phyloP scores from a whole-genome alignment of 2,113 vertebrate genomes.

The Anhinga anhinga region DNA sequence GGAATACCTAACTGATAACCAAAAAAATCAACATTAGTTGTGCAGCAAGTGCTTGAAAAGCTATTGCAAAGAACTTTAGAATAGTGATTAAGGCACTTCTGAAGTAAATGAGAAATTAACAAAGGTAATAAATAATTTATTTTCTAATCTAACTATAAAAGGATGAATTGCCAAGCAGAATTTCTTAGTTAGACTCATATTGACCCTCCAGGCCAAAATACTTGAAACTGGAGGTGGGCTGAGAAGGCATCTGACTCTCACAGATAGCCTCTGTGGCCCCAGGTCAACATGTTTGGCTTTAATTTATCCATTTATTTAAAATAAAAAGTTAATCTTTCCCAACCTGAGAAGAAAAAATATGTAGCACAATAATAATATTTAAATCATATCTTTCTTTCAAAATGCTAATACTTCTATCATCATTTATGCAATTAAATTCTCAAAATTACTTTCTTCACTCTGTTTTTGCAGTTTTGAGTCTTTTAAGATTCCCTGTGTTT shows the following conservation, averaged over 20 bases:
- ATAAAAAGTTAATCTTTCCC: not conserved
- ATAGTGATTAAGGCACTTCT: not conserved
- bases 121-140: not conserved
- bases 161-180: not conserved
- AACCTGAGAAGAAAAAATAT: not conserved
- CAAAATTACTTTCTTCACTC: not conserved
- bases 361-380: not conserved
- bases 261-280: not conserved
- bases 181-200: not conserved
- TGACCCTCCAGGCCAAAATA: not conserved
- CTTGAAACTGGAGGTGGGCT: not conserved
- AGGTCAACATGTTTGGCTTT: not conserved
- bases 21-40: not conserved
- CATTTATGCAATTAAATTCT: not conserved
- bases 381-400: not conserved
- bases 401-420: not conserved
- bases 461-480: not conserved
- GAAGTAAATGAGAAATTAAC: not conserved
- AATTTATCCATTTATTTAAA: not conserved
- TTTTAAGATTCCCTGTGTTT: not conserved
- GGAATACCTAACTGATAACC: not conserved
- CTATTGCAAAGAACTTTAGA: not conserved
- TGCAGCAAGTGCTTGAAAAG: not conserved
- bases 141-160: not conserved
- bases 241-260: not conserved